Conservation (phyloP, 2,888 invertebrate genomes). For the Sicus ferrugineus region DNA sequence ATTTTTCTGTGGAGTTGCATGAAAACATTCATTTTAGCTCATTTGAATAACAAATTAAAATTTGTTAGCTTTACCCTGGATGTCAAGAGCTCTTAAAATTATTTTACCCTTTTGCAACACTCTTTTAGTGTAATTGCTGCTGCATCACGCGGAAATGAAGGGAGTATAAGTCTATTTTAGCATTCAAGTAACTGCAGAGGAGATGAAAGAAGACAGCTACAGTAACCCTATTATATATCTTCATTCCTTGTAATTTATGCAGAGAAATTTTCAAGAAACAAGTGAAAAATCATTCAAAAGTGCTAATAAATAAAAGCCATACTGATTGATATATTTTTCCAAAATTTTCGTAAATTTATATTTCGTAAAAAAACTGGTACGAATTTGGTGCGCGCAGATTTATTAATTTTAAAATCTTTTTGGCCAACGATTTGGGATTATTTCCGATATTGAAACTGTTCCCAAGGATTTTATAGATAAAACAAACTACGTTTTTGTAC, state of each 20-base stretch:
- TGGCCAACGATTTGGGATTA: too few relatives aligned
- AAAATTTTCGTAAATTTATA: slow-evolving; percentile 36
- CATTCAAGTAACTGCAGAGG: not conserved
- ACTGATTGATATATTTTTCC: slow-evolving; percentile 33
- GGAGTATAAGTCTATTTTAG: not conserved
- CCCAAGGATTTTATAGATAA: not conserved
- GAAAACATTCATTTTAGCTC: too few relatives aligned
- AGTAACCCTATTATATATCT: not conserved
- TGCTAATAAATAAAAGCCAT: slow-evolving; percentile 19
- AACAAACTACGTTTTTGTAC: too few relatives aligned
- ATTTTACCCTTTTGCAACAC: not conserved
- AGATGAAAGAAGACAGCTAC: not conserved
- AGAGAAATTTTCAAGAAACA: not conserved
- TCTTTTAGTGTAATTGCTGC: not conserved
- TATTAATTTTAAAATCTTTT: slow-evolving; percentile 9
- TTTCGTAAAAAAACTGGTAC: slow-evolving; percentile 28
- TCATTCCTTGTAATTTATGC: not conserved
- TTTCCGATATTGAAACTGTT: not conserved
- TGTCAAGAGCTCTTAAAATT: too few relatives aligned
- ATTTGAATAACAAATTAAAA: not conserved
- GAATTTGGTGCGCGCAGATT: slow-evolving; percentile 12
- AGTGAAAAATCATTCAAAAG: slow-evolving; percentile 20
- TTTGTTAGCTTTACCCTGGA: not conserved
- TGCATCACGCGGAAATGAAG: not conserved
- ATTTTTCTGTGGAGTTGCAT: too few relatives aligned